phyloP scores from a whole-genome alignment of 2,113 vertebrate species.

The Ailurus styani region DNA sequence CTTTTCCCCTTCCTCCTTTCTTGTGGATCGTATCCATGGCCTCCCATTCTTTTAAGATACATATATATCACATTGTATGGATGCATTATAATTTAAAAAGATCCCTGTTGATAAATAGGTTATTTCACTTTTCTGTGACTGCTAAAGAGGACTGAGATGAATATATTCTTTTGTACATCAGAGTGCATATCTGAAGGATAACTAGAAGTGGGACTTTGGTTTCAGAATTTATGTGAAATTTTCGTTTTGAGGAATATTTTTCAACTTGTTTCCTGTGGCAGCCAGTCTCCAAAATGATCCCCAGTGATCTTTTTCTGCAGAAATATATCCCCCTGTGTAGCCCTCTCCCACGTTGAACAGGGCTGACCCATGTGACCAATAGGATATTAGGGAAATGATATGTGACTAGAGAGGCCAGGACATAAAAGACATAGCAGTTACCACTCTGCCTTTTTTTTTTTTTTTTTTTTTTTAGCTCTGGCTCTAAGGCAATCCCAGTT shows the following conservation, averaged over 20 bases:
- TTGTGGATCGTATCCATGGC: background rate
- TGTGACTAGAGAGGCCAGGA: background rate
- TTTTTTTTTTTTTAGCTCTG: background rate
- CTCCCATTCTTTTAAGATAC: background rate
- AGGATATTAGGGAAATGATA: background rate
- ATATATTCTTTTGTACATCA: background rate
- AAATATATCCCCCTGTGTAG: background rate
- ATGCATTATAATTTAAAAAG: background rate
- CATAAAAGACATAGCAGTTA: background rate
- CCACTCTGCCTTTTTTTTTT: background rate
- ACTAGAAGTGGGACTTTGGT: background rate
- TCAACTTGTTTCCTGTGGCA: background rate
- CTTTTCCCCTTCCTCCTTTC: background rate
- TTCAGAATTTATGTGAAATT: background rate
- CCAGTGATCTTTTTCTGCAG: background rate
- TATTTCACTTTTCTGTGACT: background rate
- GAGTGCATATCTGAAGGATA: background rate
- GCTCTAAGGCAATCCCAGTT: background rate
- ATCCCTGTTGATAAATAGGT: background rate
- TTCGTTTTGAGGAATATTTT: background rate
- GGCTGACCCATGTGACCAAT: background rate
- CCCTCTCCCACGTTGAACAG: background rate
- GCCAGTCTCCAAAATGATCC: background rate
- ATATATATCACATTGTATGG: background rate
- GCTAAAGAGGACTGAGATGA: background rate